Evolutionary conservation across 2,797 vertebrate species (phyloP), one percentile per base, ranked within the genome.

Genomic region (Percopsis omiscomaycus): DNA sequence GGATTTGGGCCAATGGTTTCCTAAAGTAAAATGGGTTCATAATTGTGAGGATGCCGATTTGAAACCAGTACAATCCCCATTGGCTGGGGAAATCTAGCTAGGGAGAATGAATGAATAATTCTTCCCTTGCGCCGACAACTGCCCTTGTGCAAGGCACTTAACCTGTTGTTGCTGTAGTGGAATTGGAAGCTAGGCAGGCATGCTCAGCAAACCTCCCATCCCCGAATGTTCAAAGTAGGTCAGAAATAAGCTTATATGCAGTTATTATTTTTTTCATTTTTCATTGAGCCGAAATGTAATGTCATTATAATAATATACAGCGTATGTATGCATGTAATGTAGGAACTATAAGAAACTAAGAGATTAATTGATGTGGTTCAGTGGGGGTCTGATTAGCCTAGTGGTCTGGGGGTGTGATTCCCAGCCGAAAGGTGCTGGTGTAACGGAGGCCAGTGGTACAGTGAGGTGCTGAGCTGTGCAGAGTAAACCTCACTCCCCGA

Each of bases 11-110:
- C 22, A 29, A 13, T 0, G 12, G 8, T 60, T 71, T 73, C 49
- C 68, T 61, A 14, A 66, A 27, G 46, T 59, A 46, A 68, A 30
- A 37, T n/a, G 50, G 9, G 9, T 32, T 57, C 55, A 51, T 48
- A 16, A 57, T 10, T 4, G 10, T 47, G 16, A 12, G 45, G 50
- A 37, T 9, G 9, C 37, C 37, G 9, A 9, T 45, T 5, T 42
- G 13, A 30, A 48, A 42, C 60, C 8, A 42, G 37, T 42, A 42
- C 37, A 42, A 9, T 50, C 30, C 15, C 42, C 2, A 59, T 46
- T 12, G 30, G 13, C 2, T 30, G 0, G 32, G 11, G 6, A 29
- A 22, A 12, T 28, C 3, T 11, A 9, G 56, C 54, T 4, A 16
- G 1, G 1, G 28, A 27, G 57, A 47, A 46, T 46, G 0, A 55